Base-by-base conservation (phyloP, 2,888 invertebrate species). In the Leptinotarsa juncta region DNA sequence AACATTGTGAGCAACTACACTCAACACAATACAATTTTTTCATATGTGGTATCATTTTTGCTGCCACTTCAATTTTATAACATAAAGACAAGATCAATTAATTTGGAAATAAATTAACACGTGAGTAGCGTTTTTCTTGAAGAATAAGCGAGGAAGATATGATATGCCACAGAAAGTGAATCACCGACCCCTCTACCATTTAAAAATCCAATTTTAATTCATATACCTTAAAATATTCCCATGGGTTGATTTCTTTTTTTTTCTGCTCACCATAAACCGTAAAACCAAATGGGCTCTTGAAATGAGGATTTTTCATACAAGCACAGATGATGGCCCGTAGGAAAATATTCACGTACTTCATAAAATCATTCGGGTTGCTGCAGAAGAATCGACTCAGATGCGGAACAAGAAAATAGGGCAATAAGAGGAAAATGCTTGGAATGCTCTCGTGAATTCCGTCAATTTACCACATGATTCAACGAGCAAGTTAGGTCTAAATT, bases 361-460 rank as follows among this genome's bases (percentile, higher is more conserved):
- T 32, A 42, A 62, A 62, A 62, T 32, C 42, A n/a, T 62, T 32
- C 16, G 42, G n/a, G 62, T 16, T 42, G 15, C 62, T 42, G 62
- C 62, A 32, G 62, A n/a, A 62, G 62, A 62, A 32, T 57, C 57
- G 57, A 57, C 23, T 57, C 5, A 1, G 23, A 57, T 62, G 62
- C 62, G 62, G 62, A 32, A 42, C 62, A 62, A 32, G 62, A 42
- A 62, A 62, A 62, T 32, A 32, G 62, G 32, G 4, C 62, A 42
- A 62, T 62, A 42, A 62, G 16, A 16, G 32, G 15, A 1, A 57
- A 57, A 23, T 57, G 20, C 15, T 57, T 57, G 20, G 26, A 57
- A 57, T 23, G 57, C 57, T 57, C 12, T 23, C 26, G 20, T 32
- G 62, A 62, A 26, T 62, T 42, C n/a, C 16, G 32, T n/a, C 62